phyloP scores from a whole-genome alignment of 2,113 vertebrate species.

The Oenanthe melanoleuca region DNA sequence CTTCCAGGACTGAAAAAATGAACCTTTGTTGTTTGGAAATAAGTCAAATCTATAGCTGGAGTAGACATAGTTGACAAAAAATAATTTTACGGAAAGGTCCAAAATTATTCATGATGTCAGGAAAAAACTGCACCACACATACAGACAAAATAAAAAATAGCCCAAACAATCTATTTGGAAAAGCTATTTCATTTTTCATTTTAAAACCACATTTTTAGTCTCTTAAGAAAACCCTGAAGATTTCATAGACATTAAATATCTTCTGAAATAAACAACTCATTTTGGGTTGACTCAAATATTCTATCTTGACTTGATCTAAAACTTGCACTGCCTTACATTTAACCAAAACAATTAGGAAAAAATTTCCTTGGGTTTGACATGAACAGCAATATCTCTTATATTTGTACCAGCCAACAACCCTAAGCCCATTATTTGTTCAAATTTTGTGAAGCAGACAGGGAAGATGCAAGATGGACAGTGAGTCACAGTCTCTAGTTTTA shows the following conservation, averaged over 20 bases:
- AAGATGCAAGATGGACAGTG: neutral
- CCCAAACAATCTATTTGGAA: neutral
- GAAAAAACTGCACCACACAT: neutral
- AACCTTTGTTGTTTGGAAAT: neutral
- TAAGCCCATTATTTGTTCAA: neutral
- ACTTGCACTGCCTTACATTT: neutral
- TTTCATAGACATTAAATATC: neutral
- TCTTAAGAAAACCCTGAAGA: neutral
- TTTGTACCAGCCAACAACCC: neutral
- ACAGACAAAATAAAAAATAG: neutral
- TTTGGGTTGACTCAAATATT: neutral
- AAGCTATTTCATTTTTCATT: neutral
- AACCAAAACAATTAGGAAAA: neutral
- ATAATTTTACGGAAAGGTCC: neutral
- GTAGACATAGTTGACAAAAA: constrained; percentile 11
- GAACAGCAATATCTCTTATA: neutral
- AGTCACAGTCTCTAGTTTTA: neutral
- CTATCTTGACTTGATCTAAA: neutral
- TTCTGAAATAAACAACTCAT: neutral
- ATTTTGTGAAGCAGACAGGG: neutral
- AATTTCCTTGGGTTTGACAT: neutral
- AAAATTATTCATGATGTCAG: constrained; percentile 36
- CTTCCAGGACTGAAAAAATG: constrained; percentile 14
- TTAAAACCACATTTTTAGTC: neutral
- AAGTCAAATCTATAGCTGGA: constrained; percentile 1